phyloP scores from a whole-genome alignment of 2,797 vertebrate species.

The Gephyroberyx darwinii region DNA sequence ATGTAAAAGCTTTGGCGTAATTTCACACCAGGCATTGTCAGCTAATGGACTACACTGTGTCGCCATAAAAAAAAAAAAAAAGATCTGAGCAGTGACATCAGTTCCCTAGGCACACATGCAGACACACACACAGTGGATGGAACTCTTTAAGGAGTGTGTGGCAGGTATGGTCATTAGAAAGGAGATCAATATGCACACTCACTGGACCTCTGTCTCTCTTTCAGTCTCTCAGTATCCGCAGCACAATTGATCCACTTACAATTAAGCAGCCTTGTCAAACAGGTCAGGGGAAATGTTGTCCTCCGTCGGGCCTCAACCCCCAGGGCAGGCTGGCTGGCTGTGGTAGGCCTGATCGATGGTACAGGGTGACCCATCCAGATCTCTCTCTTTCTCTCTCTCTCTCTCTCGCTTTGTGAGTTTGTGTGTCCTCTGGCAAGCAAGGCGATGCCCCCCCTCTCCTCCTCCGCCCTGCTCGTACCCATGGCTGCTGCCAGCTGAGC shows the following conservation, averaged over 20 bases:
- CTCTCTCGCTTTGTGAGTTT: conserved; percentile 30
- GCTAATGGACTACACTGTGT: too few species aligned
- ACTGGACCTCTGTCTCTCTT: conserved; percentile 47
- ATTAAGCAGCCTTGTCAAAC: conserved; percentile 77
- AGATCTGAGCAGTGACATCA: conserved; percentile 19
- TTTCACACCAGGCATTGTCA: too few species aligned
- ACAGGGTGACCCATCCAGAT: conserved; percentile 70
- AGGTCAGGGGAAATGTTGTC: conserved; percentile 74
- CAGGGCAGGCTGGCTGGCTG: conserved; percentile 35
- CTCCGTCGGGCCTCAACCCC: conserved; percentile 37
- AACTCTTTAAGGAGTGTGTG: conserved; percentile 48
- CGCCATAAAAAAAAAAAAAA: conserved; percentile 1
- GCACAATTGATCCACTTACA: conserved; percentile 74
- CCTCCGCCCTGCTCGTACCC: conserved; percentile 39
- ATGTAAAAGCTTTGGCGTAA: conserved; percentile 7
- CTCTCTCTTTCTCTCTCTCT: conserved; percentile 35
- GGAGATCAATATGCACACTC: conserved; percentile 67
- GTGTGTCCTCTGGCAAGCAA: conserved; percentile 62
- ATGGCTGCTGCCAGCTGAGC: conserved; percentile 57
- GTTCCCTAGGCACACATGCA: neutral
- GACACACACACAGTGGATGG: conserved; percentile 13
- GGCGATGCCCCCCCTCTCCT: conserved; percentile 19
- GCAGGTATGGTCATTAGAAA: conserved; percentile 69
- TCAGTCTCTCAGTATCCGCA: conserved; percentile 67
- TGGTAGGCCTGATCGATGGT: conserved; percentile 61